These are phyloP conservation scores for Petrophora chlorosata DNA, from an alignment of 2,888 invertebrate species.

Conservation along the genomic window DNA sequence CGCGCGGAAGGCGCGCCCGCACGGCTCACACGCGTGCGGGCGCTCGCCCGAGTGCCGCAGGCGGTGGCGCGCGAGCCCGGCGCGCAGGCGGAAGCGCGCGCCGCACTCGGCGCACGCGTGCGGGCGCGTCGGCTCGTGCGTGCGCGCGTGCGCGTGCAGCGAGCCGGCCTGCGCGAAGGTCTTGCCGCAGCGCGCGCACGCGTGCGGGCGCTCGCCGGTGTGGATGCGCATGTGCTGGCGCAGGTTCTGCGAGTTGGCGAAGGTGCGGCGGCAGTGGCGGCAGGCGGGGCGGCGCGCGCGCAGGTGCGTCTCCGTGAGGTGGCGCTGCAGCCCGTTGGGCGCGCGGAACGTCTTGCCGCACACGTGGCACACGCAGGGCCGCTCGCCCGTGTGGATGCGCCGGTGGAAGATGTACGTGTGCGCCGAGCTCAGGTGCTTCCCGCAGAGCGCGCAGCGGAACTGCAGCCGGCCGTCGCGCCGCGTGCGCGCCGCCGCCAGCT, in stretches of 20 bases:
- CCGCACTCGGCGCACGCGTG: constrained; percentile 84
- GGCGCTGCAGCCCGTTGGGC: constrained; percentile 85
- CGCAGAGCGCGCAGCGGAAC: constrained; percentile 84
- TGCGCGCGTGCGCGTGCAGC: constrained; percentile 85
- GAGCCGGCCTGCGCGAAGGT: constrained; percentile 87
- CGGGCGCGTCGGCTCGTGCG: constrained; percentile 82
- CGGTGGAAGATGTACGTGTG: constrained; percentile 86
- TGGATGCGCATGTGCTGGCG: constrained; percentile 85
- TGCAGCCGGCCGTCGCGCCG: constrained; percentile 79
- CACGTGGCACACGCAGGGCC: constrained; percentile 86
- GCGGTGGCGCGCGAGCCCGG: constrained; percentile 82
- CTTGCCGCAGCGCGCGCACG: constrained; percentile 85
- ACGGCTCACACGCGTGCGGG: constrained; percentile 82
- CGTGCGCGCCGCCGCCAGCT: constrained; percentile 53
- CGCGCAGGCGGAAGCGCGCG: constrained; percentile 84
- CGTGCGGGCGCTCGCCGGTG: constrained; percentile 84
- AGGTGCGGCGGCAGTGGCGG: constrained; percentile 80
- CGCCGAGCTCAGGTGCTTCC: constrained; percentile 83
- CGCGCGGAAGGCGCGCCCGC: constrained; percentile 83
- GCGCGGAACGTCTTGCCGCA: constrained; percentile 87
- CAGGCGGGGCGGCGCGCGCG: constrained; percentile 84
- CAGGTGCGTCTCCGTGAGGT: constrained; percentile 86
- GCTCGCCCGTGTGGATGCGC: constrained; percentile 86
- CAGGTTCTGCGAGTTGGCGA: constrained; percentile 84
- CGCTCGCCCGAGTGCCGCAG: constrained; percentile 86